phyloP scores from a whole-genome alignment of 2,113 vertebrate species.

The Thamnophis sirtalis region DNA sequence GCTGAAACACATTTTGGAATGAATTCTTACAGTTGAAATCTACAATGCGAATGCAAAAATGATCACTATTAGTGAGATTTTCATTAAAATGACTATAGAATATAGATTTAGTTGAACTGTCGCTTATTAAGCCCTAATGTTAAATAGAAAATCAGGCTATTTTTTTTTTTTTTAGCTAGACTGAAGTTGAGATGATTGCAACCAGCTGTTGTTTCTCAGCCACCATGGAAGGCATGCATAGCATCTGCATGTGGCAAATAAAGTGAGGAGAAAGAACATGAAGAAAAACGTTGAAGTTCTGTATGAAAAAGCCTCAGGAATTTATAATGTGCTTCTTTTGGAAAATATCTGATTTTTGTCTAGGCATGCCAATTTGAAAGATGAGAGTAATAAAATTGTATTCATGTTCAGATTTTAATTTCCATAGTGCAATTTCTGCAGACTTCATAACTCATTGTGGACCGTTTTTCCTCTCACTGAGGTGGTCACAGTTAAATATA shows the following conservation, averaged over 20 bases:
- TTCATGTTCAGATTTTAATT: constrained; percentile 24
- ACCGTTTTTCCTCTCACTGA: background rate
- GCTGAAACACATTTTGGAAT: background rate
- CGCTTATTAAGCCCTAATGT: constrained; percentile 55
- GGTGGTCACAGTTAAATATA: background rate
- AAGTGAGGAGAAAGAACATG: constrained; percentile 36
- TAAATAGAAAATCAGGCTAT: constrained; percentile 56
- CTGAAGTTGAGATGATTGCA: constrained; percentile 65
- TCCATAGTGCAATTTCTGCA: constrained; percentile 35
- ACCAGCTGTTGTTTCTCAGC: constrained; percentile 64
- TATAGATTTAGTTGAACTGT: background rate
- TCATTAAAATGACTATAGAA: background rate
- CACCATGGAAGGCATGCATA: constrained; percentile 51
- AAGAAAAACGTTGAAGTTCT: constrained; percentile 56
- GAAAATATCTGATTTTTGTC: constrained; percentile 47
- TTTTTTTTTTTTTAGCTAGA: constrained; percentile 57
- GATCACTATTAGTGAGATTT: background rate
- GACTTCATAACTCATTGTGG: constrained; percentile 13
- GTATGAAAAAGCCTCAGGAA: constrained; percentile 42
- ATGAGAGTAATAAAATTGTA: constrained; percentile 28
- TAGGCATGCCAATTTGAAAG: constrained; percentile 30
- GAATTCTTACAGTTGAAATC: constrained; percentile 15
- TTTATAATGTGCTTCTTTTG: constrained; percentile 48
- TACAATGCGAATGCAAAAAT: background rate
- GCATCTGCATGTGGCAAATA: constrained; percentile 38